Conservation (phyloP, 2,797 vertebrate genomes). For the Sylvilagus floridanus region DNA sequence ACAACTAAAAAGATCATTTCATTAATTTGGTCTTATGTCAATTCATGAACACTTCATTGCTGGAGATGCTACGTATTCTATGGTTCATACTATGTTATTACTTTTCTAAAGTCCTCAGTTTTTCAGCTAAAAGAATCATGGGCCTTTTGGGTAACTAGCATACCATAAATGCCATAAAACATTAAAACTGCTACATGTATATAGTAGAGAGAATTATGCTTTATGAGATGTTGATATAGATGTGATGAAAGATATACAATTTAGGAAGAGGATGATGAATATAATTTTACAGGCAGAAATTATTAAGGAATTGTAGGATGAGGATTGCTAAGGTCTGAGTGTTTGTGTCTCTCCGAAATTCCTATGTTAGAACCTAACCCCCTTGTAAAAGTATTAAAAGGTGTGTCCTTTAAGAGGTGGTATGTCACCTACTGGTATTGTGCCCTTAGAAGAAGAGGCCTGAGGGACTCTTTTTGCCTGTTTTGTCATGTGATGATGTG, state of each 20-base stretch:
- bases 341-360: neutral
- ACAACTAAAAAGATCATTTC: neutral
- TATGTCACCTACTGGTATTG: neutral
- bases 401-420: neutral
- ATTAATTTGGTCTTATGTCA: neutral
- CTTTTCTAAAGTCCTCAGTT: neutral
- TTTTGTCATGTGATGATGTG: neutral
- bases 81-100: neutral
- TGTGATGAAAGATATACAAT: neutral
- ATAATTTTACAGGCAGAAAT: neutral
- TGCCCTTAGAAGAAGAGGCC: neutral
- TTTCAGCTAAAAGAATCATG: neutral
- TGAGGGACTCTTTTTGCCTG: neutral
- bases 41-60: neutral
- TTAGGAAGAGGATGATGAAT: neutral
- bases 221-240: neutral
- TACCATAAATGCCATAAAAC: neutral
- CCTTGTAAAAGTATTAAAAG: neutral
- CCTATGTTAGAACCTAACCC: neutral
- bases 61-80: neutral
- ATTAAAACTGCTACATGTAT: neutral
- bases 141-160: neutral
- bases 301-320: neutral
- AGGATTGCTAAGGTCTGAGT: neutral
- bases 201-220: neutral